Evolutionary conservation across 2,113 vertebrate species (phyloP), one percentile per base, ranked within the genome.

Genomic region (Nothobranchius furzeri): DNA sequence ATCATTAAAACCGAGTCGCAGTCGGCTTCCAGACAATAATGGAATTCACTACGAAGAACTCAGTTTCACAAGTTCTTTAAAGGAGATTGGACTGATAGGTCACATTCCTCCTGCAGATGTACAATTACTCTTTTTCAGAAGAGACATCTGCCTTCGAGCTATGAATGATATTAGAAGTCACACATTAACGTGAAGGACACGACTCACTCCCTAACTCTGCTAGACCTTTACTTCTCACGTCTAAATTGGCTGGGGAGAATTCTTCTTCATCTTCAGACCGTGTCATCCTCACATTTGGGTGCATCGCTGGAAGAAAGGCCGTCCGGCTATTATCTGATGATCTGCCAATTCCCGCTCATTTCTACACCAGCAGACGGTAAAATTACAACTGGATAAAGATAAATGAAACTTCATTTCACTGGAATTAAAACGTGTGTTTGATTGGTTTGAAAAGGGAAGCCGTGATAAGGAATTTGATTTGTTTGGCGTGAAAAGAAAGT

Each of bases 241-340:
- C 68, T 89, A 81, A 89, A 88, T 90, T 85, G 78, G 72, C 84
- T 60, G 64, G 64, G 62, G 83, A 83, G 68, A 81, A 78, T 24
- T 48, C 58, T 86, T 92, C 91, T 94, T 90, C 91, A 92, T 93
- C 75, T 57, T 17, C 53, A 48, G 61, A 89, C 88, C 87, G 89
- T 86, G 87, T 81, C 91, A 88, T 90, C 85, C 85, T 73, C 71
- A 82, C 82, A 88, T 81, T 89, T 87, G 88, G 88, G 90, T 92
- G 92, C 78, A 89, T 81, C 60, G 84, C 65, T 80, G 70, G 85
- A 88, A 86, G 66, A 87, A 91, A 88, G 73, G 79, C 69, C 67
- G 35, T 42, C 55, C 65, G 66, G 78, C 82, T 66, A 69, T 79
- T 90, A 91, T 90, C 87, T 83, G 84, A 1, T 75, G 64, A 90